Conservation (phyloP, 1,140 invertebrate genomes). For the Philopotamus ludificatus region DNA sequence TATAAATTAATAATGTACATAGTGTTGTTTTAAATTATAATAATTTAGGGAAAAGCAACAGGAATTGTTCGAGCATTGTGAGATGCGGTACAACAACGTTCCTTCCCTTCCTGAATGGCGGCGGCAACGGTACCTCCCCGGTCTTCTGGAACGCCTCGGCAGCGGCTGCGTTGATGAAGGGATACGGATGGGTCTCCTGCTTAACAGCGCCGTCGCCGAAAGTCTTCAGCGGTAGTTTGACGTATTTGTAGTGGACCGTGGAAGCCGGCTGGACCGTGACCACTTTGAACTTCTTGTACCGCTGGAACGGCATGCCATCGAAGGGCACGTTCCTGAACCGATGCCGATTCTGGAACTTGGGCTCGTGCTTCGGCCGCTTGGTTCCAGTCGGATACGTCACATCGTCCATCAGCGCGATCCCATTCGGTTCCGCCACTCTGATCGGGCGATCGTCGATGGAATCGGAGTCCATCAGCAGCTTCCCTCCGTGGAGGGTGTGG, state of each 20-base stretch:
- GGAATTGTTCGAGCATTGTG: constrained; percentile 11
- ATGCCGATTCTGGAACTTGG: neutral
- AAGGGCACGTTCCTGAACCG: neutral
- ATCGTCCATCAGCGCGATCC: neutral
- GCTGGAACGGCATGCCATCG: constrained; percentile 1
- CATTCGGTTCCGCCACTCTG: neutral
- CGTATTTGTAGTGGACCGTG: neutral
- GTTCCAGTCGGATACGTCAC: neutral
- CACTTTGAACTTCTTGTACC: constrained; percentile 18
- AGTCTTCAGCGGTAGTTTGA: neutral
- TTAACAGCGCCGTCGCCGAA: neutral
- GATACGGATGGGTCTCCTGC: neutral
- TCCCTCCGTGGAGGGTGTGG: neutral
- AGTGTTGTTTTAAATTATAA: too few species aligned
- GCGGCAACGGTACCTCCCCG: neutral
- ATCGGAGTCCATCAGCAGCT: neutral
- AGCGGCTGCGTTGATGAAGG: neutral
- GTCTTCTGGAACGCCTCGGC: too few species aligned
- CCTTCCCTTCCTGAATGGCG: neutral
- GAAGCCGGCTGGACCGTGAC: neutral
- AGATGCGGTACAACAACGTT: constrained; percentile 3
- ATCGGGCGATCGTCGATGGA: neutral
- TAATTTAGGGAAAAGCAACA: constrained; percentile 17
- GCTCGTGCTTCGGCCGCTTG: neutral
- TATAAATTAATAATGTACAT: too few species aligned